phyloP scores from a whole-genome alignment of 2,113 vertebrate genomes.

The Misgurnus anguillicaudatus region DNA sequence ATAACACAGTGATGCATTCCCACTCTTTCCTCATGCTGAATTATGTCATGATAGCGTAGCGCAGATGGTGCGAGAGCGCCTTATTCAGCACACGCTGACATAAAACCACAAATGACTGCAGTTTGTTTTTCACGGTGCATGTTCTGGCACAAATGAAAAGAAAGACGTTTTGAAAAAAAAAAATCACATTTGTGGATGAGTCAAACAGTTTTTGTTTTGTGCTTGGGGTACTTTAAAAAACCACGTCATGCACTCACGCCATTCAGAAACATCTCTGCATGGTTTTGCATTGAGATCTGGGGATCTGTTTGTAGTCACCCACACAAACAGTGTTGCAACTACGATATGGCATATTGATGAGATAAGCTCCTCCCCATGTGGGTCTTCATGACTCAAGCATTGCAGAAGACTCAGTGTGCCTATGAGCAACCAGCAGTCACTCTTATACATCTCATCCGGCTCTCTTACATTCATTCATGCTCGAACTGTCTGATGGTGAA shows the following conservation, averaged over 20 bases:
- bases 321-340: conserved; percentile 72
- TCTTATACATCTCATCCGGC: conserved; percentile 60
- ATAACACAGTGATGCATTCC: conserved; percentile 33
- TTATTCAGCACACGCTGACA: conserved; percentile 2
- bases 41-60: background rate
- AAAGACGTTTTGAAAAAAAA: background rate
- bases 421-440: conserved; percentile 72
- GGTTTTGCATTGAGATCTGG: background rate
- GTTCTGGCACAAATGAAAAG: background rate
- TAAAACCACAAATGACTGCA: background rate
- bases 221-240: background rate
- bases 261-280: background rate
- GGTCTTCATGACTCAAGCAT: conserved; percentile 79
- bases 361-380: conserved; percentile 81
- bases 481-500: conserved; percentile 18
- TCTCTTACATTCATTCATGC: conserved; percentile 62
- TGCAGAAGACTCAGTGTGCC: conserved; percentile 79
- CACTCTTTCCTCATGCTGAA: background rate
- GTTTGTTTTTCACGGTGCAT: background rate
- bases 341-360: conserved; percentile 81
- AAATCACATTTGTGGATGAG: conserved; percentile 7
- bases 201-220: conserved; percentile 4
- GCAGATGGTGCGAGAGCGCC: background rate
- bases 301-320: background rate
- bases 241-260: background rate